Evolutionary conservation across 1,140 invertebrate genomes (phyloP), one percentile per base, ranked within the genome.

Genomic region (Sminthurinus signatus): DNA sequence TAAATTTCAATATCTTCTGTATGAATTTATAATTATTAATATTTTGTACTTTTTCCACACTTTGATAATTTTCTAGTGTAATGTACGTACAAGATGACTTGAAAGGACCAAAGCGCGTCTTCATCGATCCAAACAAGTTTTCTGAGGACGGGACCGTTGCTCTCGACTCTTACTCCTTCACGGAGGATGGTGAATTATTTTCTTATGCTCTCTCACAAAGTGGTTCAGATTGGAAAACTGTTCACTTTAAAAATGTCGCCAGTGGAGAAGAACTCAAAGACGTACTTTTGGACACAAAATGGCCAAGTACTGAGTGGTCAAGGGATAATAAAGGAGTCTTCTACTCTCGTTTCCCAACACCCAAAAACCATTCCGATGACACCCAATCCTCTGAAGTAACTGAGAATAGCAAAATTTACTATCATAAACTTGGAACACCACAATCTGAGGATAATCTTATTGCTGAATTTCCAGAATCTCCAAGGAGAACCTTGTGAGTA

Each of bases 381-480:
- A 15, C 5, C 5, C 5, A 5, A 8, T 36, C 15, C 15, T 5
- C 93, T 96, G 76, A 91, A 86, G 89, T 93, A 74, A 62, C 58
- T 42, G 46, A 61, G 31, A 85, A 95, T 79, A 93, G 98, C 75
- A 96, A 96, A 75, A 77, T 99, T 14, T 96, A 86, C 76, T 99
- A 93, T 78, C 96, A 99, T 79, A 77, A 80, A 56, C 73, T 98
- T 43, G 88, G 89, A 64, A 96, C 92, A 23, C 79, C 85, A 19
- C 94, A 96, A 75, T 80, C 83, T 1, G 84, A 95, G 62, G 96
- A 99, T 81, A 79, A 96, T 27, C 75, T 96, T 36, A 87, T 89
- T 50, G 87, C 88, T 21, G 89, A 97, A 76, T 96, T 96, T 77
- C 88, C 88, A 1, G 88, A 97, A 25, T 83, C 96, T 74, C 93